Conservation (phyloP, 2,888 invertebrate genomes). For the Mesorhabditis spiculigera region DNA sequence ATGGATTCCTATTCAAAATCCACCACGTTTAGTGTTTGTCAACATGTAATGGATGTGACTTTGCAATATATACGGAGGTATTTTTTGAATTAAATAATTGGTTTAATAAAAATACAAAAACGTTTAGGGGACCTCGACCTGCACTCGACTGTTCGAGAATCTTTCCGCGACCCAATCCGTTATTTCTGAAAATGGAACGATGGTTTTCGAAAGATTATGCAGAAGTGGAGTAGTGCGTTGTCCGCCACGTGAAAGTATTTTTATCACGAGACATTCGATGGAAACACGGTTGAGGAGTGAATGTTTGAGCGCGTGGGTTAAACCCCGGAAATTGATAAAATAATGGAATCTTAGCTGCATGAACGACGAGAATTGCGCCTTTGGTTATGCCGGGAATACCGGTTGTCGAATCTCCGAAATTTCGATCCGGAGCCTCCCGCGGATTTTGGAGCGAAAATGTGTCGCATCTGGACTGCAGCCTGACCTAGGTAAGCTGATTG, state of each 20-base stretch:
- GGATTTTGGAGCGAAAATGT: constrained; percentile 4
- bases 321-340: background rate
- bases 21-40: background rate
- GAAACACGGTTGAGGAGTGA: background rate
- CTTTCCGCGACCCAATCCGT: background rate
- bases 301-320: background rate
- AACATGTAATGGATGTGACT: background rate
- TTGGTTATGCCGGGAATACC: background rate
- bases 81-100: background rate
- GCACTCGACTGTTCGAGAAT: background rate
- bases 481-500: too few species aligned
- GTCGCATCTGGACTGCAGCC: background rate
- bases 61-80: background rate
- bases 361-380: background rate
- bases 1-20: background rate
- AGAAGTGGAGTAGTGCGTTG: background rate
- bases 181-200: background rate
- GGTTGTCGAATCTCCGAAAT: background rate
- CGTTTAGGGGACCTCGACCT: background rate
- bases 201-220: background rate
- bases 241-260: background rate
- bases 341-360: background rate
- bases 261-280: background rate
- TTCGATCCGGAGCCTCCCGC: background rate
- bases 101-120: background rate